These are phyloP conservation scores for Drosophila siamana DNA, from an alignment of 2,888 invertebrate genomes.

Conservation along the genomic window DNA sequence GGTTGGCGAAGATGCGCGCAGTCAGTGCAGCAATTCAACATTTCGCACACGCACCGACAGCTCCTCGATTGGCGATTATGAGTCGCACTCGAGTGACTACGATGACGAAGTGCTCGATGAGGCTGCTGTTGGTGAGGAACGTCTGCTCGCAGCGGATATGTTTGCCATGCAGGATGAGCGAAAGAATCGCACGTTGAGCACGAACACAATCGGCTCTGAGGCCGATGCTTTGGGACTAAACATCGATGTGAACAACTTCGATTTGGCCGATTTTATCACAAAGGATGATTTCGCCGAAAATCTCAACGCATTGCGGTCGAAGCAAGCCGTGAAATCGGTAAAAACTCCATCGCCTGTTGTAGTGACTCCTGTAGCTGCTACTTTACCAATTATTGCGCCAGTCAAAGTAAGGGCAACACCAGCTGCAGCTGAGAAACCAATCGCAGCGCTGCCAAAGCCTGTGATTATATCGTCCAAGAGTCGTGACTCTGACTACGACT, in stretches of 20 bases:
- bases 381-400: background rate
- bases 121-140: background rate
- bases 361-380: background rate
- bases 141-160: constrained; percentile 15
- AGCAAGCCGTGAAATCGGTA: constrained; percentile 9
- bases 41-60: constrained; percentile 84
- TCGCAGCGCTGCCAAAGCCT: constrained; percentile 10
- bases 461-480: constrained; percentile 41
- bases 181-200: constrained; percentile 77
- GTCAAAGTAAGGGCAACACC: background rate
- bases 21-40: constrained; percentile 78
- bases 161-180: constrained; percentile 29
- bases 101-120: constrained; percentile 74
- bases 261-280: constrained; percentile 84
- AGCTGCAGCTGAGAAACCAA: background rate
- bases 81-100: constrained; percentile 85
- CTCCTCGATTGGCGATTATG: constrained; percentile 85
- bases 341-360: background rate
- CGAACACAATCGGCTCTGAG: constrained; percentile 77
- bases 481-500: constrained; percentile 80
- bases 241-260: constrained; percentile 83
- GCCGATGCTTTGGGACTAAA: constrained; percentile 78
- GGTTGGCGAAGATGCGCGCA: constrained; percentile 57
- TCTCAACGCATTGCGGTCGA: constrained; percentile 35
- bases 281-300: constrained; percentile 82